phyloP scores from a whole-genome alignment of 2,113 vertebrate genomes.

The Canis aureus region DNA sequence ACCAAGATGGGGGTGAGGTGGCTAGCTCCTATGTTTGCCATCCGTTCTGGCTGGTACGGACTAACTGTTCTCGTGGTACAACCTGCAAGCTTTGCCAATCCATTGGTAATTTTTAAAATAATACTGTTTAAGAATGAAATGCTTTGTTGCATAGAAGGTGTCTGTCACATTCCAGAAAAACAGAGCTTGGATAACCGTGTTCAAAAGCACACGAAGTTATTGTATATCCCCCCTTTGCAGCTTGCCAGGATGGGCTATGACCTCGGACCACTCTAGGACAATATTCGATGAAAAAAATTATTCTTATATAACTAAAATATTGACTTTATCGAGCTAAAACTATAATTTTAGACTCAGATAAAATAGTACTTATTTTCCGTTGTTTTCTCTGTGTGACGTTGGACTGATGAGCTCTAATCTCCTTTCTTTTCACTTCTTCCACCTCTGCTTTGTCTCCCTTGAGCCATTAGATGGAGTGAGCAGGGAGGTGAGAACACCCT shows the following conservation, averaged over 20 bases:
- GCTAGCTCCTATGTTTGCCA: fast-evolving
- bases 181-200: background rate
- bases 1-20: background rate
- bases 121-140: background rate
- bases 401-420: background rate
- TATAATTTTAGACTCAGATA: background rate
- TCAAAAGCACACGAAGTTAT: fast-evolving
- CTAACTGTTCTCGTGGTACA: too few species aligned
- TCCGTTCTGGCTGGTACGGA: fast-evolving
- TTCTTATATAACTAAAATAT: background rate
- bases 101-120: background rate
- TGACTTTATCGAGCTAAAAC: background rate
- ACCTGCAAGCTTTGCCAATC: background rate
- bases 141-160: background rate
- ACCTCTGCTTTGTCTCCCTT: background rate
- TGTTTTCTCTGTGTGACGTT: background rate
- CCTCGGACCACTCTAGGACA: background rate
- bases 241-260: background rate
- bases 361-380: background rate
- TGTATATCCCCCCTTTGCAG: fast-evolving
- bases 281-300: background rate
- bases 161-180: background rate
- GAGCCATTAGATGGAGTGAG: background rate
- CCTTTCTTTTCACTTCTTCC: background rate
- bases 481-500: fast-evolving